phyloP scores from a whole-genome alignment of 2,888 invertebrate species.

The Quadriops clusia region DNA sequence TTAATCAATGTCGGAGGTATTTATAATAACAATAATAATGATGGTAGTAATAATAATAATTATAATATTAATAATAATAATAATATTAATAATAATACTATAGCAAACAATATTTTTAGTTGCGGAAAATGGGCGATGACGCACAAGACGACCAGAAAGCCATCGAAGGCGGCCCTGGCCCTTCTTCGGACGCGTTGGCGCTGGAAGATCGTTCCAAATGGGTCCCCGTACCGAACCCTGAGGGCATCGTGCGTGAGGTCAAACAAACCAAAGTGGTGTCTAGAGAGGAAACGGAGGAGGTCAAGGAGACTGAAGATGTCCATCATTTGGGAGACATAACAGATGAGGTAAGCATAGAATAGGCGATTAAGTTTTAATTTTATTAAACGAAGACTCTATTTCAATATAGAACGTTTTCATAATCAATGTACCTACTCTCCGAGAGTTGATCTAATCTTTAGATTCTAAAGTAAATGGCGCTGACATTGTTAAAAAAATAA shows the following conservation, averaged over 20 bases:
- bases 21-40: too few relatives aligned
- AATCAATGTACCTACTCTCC: too few relatives aligned
- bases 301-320: constrained; percentile 73
- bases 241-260: constrained; percentile 69
- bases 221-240: constrained; percentile 53
- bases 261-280: constrained; percentile 69
- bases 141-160: constrained; percentile 23
- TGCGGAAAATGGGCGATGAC: constrained; percentile 33
- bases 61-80: constrained; percentile 3
- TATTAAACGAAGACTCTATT: too few relatives aligned
- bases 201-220: constrained; percentile 30
- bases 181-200: constrained; percentile 16
- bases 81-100: constrained; percentile 1
- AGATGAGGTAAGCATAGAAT: constrained; percentile 57
- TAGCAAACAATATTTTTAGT: constrained; percentile 19
- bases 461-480: too few relatives aligned
- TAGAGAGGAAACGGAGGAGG: constrained; percentile 70
- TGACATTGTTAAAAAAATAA: too few relatives aligned
- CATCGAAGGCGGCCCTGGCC: constrained; percentile 20
- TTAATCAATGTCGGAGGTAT: too few relatives aligned
- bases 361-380: too few relatives aligned
- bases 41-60: neutral
- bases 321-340: constrained; percentile 75
- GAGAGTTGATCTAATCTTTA: too few relatives aligned
- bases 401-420: too few relatives aligned